Base-by-base conservation (phyloP, 2,113 vertebrate genomes). In the Copsychus sechellarum region DNA sequence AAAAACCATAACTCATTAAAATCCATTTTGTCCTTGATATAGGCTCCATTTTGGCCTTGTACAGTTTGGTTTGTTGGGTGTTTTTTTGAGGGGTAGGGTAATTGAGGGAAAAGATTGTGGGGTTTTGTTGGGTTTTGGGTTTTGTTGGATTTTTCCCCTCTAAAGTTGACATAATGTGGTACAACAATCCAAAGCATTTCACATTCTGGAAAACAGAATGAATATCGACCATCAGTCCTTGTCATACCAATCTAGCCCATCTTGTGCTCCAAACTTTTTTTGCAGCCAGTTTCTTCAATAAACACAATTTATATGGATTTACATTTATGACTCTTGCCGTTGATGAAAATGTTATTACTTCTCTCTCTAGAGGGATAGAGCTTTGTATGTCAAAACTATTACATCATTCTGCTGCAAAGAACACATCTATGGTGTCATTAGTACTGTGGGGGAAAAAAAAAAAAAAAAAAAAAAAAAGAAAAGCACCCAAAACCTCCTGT, bases 361-460 rank as follows among this genome's bases (percentile, higher is more conserved):
- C 11, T 81, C 21, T 87, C 1, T 4, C 53, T 54, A 12, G 28
- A 53, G 16, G 29, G 11, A 38, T 26, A 31, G 28, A 58, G 4
- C 3, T 70, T 16, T 51, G 6, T 28, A 7, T 64, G 61, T 86
- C 19, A 69, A 36, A 71, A 6, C 5, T 51, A 3, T 25, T 40
- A n/a, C 0, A 0, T 43, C 12, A 26, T 76, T 71, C 66, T 29
- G 3, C 29, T 89, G 15, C 28, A 45, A 91, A 73, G 10, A 84
- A 45, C 5, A 42, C 19, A 43, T 4, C 14, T 61, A 42, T 33
- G 12, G 9, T 26, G 26, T 33, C 2, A 0, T 67, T 45, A 86
- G 12, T 42, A 51, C 2, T 0, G 1, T 9, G 9, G 34, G 9
- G 2, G 19, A 43, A 57, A 56, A 28, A 7, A 4, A 5, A 43